These are phyloP conservation scores for Nanorana parkeri DNA, from an alignment of 2,113 vertebrate species.

Conservation along the genomic window DNA sequence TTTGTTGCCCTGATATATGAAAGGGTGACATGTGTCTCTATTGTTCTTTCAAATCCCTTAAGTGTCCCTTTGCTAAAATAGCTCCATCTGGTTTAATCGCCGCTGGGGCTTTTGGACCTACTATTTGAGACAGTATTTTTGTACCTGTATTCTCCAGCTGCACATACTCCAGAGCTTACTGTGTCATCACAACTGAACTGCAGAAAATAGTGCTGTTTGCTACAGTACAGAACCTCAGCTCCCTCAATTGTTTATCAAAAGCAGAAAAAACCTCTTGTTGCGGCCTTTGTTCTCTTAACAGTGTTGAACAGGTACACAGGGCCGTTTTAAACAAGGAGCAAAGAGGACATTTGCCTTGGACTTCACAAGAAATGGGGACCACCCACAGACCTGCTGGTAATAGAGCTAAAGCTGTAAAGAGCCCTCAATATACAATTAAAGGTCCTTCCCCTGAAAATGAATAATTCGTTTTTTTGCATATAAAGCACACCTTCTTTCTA, in stretches of 20 bases:
- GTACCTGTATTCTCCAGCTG: conserved; percentile 29
- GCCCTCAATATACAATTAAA: too few relatives aligned
- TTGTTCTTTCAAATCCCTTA: conserved; percentile 7
- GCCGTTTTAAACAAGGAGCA: too few relatives aligned
- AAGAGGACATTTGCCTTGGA: too few relatives aligned
- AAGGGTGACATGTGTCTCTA: neutral
- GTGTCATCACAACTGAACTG: conserved; percentile 37
- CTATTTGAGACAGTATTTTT: conserved; percentile 47
- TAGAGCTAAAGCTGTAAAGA: too few relatives aligned
- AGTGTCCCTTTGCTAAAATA: conserved; percentile 43
- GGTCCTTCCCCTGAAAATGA: too few relatives aligned
- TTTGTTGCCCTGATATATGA: conserved; percentile 3
- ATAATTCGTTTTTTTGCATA: too few relatives aligned
- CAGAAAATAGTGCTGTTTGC: conserved; percentile 32
- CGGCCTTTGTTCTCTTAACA: too few relatives aligned
- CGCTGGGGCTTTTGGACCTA: conserved; percentile 42
- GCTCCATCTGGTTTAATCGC: conserved; percentile 43
- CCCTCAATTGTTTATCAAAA: conserved; percentile 7
- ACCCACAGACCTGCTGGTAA: too few relatives aligned
- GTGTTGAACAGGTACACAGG: too few relatives aligned
- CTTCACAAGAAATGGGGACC: too few relatives aligned
- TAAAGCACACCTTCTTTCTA: too few relatives aligned
- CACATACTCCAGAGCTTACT: conserved; percentile 19
- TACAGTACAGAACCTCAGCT: conserved; percentile 6
- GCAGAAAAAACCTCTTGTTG: neutral